Conservation (phyloP, 2,113 vertebrate species). For the Cercopithecus mona region DNA sequence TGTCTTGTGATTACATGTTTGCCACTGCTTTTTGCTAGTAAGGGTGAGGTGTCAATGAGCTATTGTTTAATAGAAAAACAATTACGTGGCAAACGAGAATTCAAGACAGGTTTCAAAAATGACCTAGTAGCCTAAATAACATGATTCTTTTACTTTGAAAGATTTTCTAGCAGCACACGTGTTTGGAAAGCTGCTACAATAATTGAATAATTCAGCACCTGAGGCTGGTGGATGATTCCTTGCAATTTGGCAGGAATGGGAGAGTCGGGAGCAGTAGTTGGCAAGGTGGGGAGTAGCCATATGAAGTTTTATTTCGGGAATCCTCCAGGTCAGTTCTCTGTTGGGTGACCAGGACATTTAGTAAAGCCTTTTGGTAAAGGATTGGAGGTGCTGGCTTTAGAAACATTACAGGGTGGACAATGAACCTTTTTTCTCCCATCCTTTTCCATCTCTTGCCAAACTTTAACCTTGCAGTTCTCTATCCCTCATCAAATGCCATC, state of each 20-base stretch:
- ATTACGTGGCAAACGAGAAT: constrained; percentile 34
- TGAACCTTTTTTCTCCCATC: neutral
- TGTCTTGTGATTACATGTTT: neutral
- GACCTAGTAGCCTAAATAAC: constrained; percentile 76
- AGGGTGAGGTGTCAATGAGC: constrained; percentile 37
- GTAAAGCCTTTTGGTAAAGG: constrained; percentile 11
- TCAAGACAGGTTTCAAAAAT: constrained; percentile 43
- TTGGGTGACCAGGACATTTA: neutral
- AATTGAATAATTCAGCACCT: constrained; percentile 74
- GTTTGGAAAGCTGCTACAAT: constrained; percentile 67
- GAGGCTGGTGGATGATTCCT: neutral
- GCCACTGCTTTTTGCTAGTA: neutral
- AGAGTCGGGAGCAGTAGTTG: neutral
- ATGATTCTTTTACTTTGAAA: neutral
- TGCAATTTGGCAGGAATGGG: constrained; percentile 39
- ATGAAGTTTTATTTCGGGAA: constrained; percentile 49
- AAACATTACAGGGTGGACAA: neutral
- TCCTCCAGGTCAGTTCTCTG: constrained; percentile 59
- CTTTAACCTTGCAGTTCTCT: neutral
- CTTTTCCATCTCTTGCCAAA: neutral
- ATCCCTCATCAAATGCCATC: neutral
- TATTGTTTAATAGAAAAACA: constrained; percentile 57
- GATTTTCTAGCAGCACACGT: constrained; percentile 42
- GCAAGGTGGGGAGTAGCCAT: neutral
- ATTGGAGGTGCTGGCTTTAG: neutral